Conservation (phyloP, 2,797 vertebrate genomes). For the Sphenopsis melanotis region DNA sequence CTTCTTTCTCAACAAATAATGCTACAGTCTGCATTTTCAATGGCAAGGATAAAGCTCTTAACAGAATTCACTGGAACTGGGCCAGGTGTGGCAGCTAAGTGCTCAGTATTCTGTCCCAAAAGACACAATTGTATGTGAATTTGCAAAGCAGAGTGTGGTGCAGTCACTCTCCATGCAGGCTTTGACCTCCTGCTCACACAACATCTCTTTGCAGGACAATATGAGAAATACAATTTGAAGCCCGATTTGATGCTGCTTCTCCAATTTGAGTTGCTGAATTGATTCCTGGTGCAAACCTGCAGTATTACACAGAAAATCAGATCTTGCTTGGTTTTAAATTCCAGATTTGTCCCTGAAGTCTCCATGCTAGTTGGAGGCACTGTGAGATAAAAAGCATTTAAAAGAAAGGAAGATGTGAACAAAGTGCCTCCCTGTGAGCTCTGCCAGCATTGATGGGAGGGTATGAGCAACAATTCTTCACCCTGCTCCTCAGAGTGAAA, state of each 20-base stretch:
- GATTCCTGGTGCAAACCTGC: not conserved
- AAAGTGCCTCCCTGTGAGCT: not conserved
- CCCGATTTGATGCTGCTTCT: not conserved
- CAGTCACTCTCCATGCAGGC: not conserved
- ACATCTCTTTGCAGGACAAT: not conserved
- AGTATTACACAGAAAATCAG: not conserved
- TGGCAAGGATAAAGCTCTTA: not conserved
- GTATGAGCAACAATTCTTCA: not conserved
- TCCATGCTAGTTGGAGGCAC: not conserved
- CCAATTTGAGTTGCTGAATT: not conserved
- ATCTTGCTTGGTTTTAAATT: not conserved
- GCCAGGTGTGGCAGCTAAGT: not conserved
- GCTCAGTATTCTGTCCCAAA: not conserved
- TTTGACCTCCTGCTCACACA: not conserved
- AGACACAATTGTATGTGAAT: not conserved
- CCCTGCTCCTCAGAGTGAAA: not conserved
- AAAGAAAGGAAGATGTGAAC: not conserved
- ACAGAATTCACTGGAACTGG: not conserved
- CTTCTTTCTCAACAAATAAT: not conserved
- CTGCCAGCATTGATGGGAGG: not conserved
- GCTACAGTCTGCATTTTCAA: not conserved
- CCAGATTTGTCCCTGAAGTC: not conserved
- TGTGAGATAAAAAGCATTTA: not conserved
- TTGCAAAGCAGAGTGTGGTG: not conserved
- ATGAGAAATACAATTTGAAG: not conserved